Base-by-base conservation (phyloP, 2,797 vertebrate genomes). In the Scomberomorus guttatus region DNA sequence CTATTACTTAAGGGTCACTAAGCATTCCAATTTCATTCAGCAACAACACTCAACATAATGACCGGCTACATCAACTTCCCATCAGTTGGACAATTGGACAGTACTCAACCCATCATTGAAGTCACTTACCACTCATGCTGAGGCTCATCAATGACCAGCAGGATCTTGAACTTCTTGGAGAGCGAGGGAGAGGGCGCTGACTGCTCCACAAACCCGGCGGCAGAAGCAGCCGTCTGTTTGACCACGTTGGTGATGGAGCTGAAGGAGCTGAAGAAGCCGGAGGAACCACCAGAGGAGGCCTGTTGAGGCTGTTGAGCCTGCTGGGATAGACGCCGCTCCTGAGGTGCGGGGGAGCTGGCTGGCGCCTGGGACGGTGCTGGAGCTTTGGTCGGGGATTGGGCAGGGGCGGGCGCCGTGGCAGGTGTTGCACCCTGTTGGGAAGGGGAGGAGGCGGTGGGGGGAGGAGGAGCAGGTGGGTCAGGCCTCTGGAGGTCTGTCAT, bases 401-500 rank as follows among this genome's bases (percentile, higher is more conserved):
- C 91, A 52, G 96, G 95, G 62, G 93, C 13, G 39, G 92, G 77
- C 1, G 94, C 95, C 10, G 92, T 93, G 90, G 94, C 71, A 74
- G 92, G 11, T 59, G 93, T 71, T 82, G 81, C 64, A 74, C 77
- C 84, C 87, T 94, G 90, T 81, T 89, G 92, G 83, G 90, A 81
- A 50, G 89, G 89, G 37, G 93, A 90, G 27, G 95, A 81, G 25
- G 95, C 86, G 0, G 95, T 90, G 0, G 95, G 87, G 25, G 96
- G 95, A 46, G 97, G 97, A 4, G 96, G 96, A 78, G 96, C 96
- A 84, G 96, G 94, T 52, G 96, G 97, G 89, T 99, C 98, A 0
- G 98, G 96, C 87, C 97, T 96, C 96, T 99, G 98, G 91, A 99
- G 96, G 92, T 99, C 98, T 29, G 97, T 96, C 98, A 99, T 98